Conservation (phyloP, 2,888 invertebrate genomes). For the Ypsolopha scabrella region DNA sequence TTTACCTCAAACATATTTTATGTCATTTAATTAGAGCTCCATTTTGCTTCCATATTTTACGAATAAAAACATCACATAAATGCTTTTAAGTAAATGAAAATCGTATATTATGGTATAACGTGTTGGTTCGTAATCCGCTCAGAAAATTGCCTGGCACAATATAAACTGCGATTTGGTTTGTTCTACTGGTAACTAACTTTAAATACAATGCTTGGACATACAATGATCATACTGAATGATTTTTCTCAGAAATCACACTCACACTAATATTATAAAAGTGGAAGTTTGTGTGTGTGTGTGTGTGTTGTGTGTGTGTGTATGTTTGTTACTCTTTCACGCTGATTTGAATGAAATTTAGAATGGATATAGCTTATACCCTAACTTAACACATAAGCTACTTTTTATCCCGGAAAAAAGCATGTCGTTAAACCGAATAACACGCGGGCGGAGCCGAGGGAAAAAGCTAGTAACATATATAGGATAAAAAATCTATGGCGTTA, state of each 20-base stretch:
- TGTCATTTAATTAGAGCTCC: conserved; percentile 40
- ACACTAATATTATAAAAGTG: no score
- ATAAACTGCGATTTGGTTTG: conserved; percentile 12
- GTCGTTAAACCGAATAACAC: no score
- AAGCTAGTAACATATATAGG: no score
- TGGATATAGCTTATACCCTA: no score
- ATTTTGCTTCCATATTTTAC: conserved; percentile 20
- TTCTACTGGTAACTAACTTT: not conserved
- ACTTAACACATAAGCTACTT: no score
- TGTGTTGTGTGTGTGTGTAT: not conserved
- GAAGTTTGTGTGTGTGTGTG: not conserved
- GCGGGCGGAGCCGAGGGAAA: no score
- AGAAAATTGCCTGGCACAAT: conserved; percentile 53
- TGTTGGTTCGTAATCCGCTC: conserved; percentile 54
- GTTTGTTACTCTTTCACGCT: no score
- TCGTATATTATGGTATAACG: conserved; percentile 58
- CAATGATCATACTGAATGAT: not conserved
- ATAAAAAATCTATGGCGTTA: no score
- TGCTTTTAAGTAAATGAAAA: conserved; percentile 67
- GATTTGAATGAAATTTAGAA: no score
- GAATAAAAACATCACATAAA: conserved; percentile 43
- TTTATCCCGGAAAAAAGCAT: no score
- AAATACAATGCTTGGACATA: not conserved
- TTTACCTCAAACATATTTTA: not conserved
- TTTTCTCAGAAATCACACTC: no score